A percentile compares a stretch with the other conserved stretches of the same genome.
These are phyloP conservation scores for Calidris pygmaea DNA, from an alignment of 2,113 vertebrate species.

Conservation along the genomic window DNA sequence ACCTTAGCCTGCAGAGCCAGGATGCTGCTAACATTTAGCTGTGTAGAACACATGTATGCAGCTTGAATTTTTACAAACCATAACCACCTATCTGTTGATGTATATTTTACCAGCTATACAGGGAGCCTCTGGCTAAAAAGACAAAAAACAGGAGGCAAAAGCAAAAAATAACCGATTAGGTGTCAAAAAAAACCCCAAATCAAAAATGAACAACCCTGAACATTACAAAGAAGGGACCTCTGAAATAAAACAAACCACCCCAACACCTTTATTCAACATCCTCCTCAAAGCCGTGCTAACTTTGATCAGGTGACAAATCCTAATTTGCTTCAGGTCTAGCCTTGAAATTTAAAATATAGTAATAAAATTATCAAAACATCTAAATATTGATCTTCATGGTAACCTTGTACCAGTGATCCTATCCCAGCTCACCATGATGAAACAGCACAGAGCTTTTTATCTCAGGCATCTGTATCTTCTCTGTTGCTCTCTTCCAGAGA, in stretches of 20 bases:
- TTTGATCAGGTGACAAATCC: background rate
- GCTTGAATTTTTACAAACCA: background rate
- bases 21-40: background rate
- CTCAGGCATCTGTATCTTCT: background rate
- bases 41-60: accelerated
- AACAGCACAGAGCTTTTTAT: background rate
- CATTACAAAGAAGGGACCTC: background rate
- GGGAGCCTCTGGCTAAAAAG: background rate
- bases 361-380: background rate
- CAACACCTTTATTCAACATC: background rate
- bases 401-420: background rate
- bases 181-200: background rate
- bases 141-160: background rate
- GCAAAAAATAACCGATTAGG: background rate
- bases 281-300: background rate
- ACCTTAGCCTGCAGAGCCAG: background rate
- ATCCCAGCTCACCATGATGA: background rate
- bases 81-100: accelerated
- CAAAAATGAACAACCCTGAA: no score
- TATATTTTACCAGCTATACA: background rate
- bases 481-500: no score
- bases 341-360: background rate
- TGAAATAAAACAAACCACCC: background rate
- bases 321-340: background rate
- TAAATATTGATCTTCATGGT: background rate